Base-by-base conservation (phyloP, 1,140 invertebrate genomes). In the Listronotus oregonensis region DNA sequence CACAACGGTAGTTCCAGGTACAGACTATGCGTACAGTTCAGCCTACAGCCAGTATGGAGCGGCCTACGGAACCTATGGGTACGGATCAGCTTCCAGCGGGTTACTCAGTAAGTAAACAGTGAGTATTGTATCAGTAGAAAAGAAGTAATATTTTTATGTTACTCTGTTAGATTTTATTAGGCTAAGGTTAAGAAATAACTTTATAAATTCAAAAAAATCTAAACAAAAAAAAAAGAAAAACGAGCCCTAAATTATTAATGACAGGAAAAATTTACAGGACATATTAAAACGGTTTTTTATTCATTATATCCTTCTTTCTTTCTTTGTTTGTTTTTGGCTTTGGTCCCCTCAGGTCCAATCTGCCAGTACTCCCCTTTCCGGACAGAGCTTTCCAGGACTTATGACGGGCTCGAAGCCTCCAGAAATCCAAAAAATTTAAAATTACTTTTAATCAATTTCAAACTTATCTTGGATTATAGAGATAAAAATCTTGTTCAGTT, bases 101-200 rank as follows among this genome's bases (percentile, higher is more conserved):
- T 84, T 91, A 80, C 87, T 91, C 84, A 90, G 89, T 90, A 89
- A 89, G 89, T 90, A 87, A 85, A 84, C 82, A 84, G 85, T 88
- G 86, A 87, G 86, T 87, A 87, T 87, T 73, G 63, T 50, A 57
- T 57, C 14, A 31, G 42, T 44, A 64, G 61, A 56, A 49, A 54
- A 42, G n/a, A 55, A 55, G 10, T 49, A 18, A 49, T 49, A 18
- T 18, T 15, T 15, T 49, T 15, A 17, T 49, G 8, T 21, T 18
- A 12, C 11, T 21, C 18, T 5, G 2, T 31, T 66, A 27, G 21
- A 27, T n/a, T n/a, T n/a, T n/a, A n/a, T 52, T 55, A n/a, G n/a
- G n/a, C n/a, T n/a, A n/a, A n/a, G n/a, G n/a, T n/a, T n/a, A 7
- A 8, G 6, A 39, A 39, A 39, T 39, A 39, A 39, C 12, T 39